Base-by-base conservation (phyloP, 2,113 vertebrate species). In the Pelecanus crispus region DNA sequence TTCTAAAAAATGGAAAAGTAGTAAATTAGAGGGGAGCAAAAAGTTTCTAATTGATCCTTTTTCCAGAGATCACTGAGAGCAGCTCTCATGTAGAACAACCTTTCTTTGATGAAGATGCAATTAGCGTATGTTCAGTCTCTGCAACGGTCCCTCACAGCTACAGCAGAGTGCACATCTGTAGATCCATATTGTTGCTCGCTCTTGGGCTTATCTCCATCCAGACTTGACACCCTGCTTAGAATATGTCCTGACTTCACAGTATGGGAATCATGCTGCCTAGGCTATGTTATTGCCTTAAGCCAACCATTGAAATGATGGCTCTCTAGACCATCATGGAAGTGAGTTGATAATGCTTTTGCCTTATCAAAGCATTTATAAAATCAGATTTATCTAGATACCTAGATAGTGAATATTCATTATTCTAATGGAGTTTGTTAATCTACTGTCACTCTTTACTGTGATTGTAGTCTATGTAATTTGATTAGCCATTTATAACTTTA, bases 331-430 rank as follows among this genome's bases (percentile, higher is more conserved):
- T 29, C 21, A 4, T 25, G 65, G 34, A 81, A 50, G 13, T 26
- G 55, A 78, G 9, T 20, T 79, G 65, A 70, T 72, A 70, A 14
- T 36, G 44, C 21, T 71, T 87, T 90, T 74, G 31, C 24, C 40
- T 95, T 93, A 81, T 44, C 56, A 87, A 87, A 81, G 66, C 67
- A 42, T 63, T 59, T 93, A 38, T 77, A 95, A 93, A 91, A 66
- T 88, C 61, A 62, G 56, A 88, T 81, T 47, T 77, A 71, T 40
- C 63, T 77, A 53, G 62, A 42, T 34, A 81, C 3, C 20, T 40
- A 63, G n/a, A 59, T 75, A 85, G 75, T 82, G 47, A 95, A 91
- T 90, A 77, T 34, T 93, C 38, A 21, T 44, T 81, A 40, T 56
- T 88, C 62, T 92, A 92, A 78, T 81, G 44, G 86, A 53, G 49